Conservation (phyloP, 1,140 invertebrate species). For the Drosophila sp. region DNA sequence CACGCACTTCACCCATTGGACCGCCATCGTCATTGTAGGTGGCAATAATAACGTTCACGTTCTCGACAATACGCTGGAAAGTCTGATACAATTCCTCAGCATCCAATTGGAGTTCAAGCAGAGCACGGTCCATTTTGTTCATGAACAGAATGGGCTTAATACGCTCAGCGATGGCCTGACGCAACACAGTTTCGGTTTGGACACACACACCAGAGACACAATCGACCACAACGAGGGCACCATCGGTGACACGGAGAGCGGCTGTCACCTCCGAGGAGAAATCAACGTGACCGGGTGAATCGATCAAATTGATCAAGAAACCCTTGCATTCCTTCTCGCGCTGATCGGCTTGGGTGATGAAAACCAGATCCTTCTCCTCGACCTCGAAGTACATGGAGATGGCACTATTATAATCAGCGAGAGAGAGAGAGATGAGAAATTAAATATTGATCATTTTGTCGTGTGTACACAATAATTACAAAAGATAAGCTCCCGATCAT, state of each 20-base stretch:
- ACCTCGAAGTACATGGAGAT: conserved; percentile 99
- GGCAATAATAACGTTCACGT: conserved; percentile 99
- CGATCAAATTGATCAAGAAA: conserved; percentile 99
- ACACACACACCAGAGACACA: conserved; percentile 99
- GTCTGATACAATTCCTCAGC: conserved; percentile 99
- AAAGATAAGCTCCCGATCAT: neutral
- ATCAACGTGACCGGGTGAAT: conserved; percentile 99
- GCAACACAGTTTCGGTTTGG: conserved; percentile 99
- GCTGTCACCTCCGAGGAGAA: conserved; percentile 99
- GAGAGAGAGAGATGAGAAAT: neutral
- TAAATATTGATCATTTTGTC: neutral
- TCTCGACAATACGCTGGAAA: conserved; percentile 99
- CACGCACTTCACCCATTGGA: conserved; percentile 99
- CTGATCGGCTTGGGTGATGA: conserved; percentile 95
- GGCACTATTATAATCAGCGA: conserved; percentile 86
- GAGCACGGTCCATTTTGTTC: conserved; percentile 99
- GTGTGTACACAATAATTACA: neutral
- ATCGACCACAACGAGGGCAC: conserved; percentile 99
- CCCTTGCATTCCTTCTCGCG: conserved; percentile 95
- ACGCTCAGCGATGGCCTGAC: conserved; percentile 99
- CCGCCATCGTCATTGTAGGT: conserved; percentile 99
- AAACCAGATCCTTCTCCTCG: conserved; percentile 94
- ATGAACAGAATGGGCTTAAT: conserved; percentile 99
- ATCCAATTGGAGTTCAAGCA: conserved; percentile 97
- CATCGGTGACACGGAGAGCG: conserved; percentile 99